These are phyloP conservation scores for Seriola dumerili DNA, from an alignment of 2,113 vertebrate genomes.

Conservation along the genomic window DNA sequence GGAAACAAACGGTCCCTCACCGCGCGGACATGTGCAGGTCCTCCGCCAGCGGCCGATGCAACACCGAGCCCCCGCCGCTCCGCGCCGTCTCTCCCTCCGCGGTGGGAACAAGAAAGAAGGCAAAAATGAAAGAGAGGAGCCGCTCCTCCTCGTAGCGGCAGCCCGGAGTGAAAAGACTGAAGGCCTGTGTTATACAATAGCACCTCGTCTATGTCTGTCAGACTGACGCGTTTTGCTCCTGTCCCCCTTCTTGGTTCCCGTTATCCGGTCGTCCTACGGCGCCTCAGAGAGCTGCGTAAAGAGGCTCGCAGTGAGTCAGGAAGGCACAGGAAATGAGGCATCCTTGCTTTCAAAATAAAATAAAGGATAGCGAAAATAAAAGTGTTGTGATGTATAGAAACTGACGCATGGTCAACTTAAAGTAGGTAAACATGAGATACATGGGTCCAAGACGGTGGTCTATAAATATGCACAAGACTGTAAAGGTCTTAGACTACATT, in stretches of 20 bases:
- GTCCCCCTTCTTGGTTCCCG: slow-evolving; percentile 70
- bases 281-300: slow-evolving; percentile 61
- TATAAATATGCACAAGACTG: too few species aligned
- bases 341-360: slow-evolving; percentile 43
- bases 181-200: slow-evolving; percentile 68
- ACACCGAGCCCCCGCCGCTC: slow-evolving; percentile 59
- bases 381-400: neutral
- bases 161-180: neutral
- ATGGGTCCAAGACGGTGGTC: too few species aligned
- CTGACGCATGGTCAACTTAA: neutral
- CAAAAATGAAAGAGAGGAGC: neutral
- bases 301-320: accelerated
- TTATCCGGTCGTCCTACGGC: slow-evolving; percentile 75
- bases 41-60: slow-evolving; percentile 75
- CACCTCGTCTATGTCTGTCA: slow-evolving; percentile 50
- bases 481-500: too few species aligned
- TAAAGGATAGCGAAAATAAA: neutral
- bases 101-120: slow-evolving; percentile 18
- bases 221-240: slow-evolving; percentile 65
- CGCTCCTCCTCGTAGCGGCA: slow-evolving; percentile 3
- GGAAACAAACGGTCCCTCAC: slow-evolving; percentile 74
- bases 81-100: slow-evolving; percentile 48
- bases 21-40: slow-evolving; percentile 84
- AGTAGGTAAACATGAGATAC: neutral
- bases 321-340: neutral